Percentiles rank a stretch among this genome's conserved stretches.
Evolutionary conservation across 2,797 vertebrate genomes (phyloP).

Genomic region (Pipistrellus kuhlii): DNA sequence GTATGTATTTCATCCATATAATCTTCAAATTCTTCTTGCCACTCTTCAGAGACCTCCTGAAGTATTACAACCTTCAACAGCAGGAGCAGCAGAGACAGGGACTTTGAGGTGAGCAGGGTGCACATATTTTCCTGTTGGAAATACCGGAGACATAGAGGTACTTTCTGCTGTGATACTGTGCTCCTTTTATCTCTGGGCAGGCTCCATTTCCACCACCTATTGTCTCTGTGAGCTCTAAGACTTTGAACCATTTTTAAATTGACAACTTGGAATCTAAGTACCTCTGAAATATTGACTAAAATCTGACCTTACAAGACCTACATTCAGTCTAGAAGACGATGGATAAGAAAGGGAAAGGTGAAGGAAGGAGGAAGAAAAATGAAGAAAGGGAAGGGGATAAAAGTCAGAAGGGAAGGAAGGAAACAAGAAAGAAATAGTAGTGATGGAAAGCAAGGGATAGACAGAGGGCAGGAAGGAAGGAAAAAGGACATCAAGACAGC

Average conservation of each 20-base stretch:
- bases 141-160: background rate
- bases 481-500: background rate
- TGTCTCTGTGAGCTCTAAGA: background rate
- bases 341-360: background rate
- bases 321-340: background rate
- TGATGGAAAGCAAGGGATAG: background rate
- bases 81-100: slow-evolving; percentile 8
- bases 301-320: background rate
- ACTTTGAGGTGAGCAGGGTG: background rate
- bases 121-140: background rate
- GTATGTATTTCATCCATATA: fast-evolving
- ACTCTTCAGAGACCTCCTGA: too few species aligned
- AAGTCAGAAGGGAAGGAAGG: too few species aligned
- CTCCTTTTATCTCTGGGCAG: background rate
- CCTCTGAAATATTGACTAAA: background rate
- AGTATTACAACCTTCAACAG: background rate
- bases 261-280: background rate
- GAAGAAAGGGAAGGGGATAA: background rate
- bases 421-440: background rate
- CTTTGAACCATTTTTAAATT: background rate
- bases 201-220: background rate
- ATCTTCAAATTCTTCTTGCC: background rate
- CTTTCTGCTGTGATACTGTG: background rate
- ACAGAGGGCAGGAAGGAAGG: background rate
- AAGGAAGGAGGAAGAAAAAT: background rate